Percentiles rank a stretch among this genome's conserved stretches.
Evolutionary conservation across 2,888 invertebrate species (phyloP).

Genomic region (Mythimna vitellina): DNA sequence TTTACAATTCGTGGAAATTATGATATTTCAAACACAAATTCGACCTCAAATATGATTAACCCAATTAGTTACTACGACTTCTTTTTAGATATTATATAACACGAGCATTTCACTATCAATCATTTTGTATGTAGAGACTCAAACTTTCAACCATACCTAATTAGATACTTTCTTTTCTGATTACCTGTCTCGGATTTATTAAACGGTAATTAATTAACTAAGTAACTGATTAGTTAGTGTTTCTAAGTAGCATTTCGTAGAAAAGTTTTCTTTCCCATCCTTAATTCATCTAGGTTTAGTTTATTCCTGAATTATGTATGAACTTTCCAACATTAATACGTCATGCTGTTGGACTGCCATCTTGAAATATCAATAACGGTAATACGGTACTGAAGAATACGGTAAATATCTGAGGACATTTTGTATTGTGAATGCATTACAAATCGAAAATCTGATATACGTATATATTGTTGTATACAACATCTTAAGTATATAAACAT

Average conservation of each 20-base stretch:
- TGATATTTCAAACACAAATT: conserved; percentile 21
- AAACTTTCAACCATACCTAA: conserved; percentile 3
- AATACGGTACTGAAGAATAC: conserved; percentile 24
- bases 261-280: conserved; percentile 55
- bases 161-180: conserved; percentile 41
- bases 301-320: conserved; percentile 53
- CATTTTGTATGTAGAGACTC: not conserved
- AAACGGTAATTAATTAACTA: conserved; percentile 46
- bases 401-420: conserved; percentile 20
- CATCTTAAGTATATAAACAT: conserved; percentile 68
- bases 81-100: not conserved
- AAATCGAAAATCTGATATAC: conserved; percentile 41
- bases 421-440: conserved; percentile 4
- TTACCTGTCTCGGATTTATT: conserved; percentile 41
- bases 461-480: conserved; percentile 24
- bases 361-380: conserved; percentile 32
- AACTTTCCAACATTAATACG: conserved; percentile 46
- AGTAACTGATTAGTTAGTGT: conserved; percentile 48
- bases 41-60: not conserved
- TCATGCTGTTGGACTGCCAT: conserved; percentile 6
- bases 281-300: conserved; percentile 50
- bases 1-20: conserved; percentile 54
- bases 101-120: not conserved
- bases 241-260: conserved; percentile 54
- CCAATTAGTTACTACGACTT: not conserved